Percentiles rank a stretch among this genome's conserved stretches.
Conservation (phyloP, 2,113 vertebrate species). For the Trochalopteron elliotii region DNA sequence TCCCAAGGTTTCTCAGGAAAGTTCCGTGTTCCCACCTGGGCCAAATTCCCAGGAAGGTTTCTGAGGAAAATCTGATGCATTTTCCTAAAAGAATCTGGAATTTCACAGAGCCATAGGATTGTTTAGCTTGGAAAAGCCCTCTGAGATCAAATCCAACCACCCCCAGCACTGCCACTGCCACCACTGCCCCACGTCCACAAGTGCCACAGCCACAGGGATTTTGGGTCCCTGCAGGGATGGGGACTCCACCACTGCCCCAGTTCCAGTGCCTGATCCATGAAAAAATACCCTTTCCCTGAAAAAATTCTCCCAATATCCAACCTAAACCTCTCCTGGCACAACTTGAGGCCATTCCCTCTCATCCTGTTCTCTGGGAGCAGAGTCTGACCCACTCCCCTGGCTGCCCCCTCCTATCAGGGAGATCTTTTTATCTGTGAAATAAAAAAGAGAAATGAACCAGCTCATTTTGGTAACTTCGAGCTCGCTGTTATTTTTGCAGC, state of each 20-base stretch:
- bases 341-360: neutral
- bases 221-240: neutral
- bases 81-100: neutral
- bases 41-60: neutral
- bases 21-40: too few species aligned
- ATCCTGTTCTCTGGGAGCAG: neutral
- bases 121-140: neutral
- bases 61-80: neutral
- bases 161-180: neutral
- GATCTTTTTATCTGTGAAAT: neutral
- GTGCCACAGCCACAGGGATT: neutral
- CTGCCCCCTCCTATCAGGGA: neutral
- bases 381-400: neutral
- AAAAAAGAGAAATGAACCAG: neutral
- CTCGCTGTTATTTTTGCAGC: neutral
- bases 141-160: neutral
- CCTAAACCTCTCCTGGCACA: neutral
- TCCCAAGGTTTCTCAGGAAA: neutral
- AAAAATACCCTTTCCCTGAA: neutral
- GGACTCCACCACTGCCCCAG: neutral
- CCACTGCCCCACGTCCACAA: neutral
- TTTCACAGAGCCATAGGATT: neutral
- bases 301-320: neutral
- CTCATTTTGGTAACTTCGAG: neutral
- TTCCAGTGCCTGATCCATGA: neutral